These are phyloP conservation scores for Neodontobutis hainanensis DNA, from an alignment of 2,113 vertebrate species.

Conservation along the genomic window DNA sequence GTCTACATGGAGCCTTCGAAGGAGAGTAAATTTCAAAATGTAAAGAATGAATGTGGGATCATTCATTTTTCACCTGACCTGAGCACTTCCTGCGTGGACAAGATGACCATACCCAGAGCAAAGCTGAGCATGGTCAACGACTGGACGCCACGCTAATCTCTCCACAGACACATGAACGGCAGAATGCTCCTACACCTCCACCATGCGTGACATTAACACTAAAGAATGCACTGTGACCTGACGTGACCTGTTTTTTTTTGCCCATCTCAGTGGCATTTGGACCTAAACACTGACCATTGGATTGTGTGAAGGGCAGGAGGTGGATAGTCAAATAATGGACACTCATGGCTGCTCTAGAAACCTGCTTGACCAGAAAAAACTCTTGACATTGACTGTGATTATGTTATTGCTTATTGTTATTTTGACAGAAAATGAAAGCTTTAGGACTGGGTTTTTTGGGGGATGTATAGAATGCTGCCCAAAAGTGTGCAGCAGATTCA, in stretches of 20 bases:
- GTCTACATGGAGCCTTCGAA: slow-evolving; percentile 82
- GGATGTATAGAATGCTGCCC: slow-evolving; percentile 20
- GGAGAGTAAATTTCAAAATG: slow-evolving; percentile 80
- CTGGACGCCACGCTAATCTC: slow-evolving; percentile 67
- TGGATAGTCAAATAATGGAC: slow-evolving; percentile 42
- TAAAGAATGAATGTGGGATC: slow-evolving; percentile 78
- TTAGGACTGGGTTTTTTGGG: slow-evolving; percentile 53
- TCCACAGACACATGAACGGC: slow-evolving; percentile 23
- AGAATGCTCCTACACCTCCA: slow-evolving; percentile 49
- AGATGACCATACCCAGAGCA: slow-evolving; percentile 80
- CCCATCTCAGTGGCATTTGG: slow-evolving; percentile 39
- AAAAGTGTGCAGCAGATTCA: slow-evolving; percentile 36
- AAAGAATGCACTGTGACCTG: slow-evolving; percentile 9
- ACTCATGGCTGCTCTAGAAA: background rate
- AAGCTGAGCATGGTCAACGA: slow-evolving; percentile 75
- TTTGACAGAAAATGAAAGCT: slow-evolving; percentile 56
- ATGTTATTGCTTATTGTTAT: slow-evolving; percentile 38
- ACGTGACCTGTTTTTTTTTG: slow-evolving; percentile 27
- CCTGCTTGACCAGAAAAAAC: background rate
- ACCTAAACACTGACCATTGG: slow-evolving; percentile 19
- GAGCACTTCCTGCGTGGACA: slow-evolving; percentile 68
- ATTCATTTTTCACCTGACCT: slow-evolving; percentile 75
- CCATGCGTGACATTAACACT: slow-evolving; percentile 51
- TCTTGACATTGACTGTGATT: slow-evolving; percentile 35
- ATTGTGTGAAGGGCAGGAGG: slow-evolving; percentile 26